phyloP scores from a whole-genome alignment of 1,140 invertebrate genomes.

The Littorina saxatilis region DNA sequence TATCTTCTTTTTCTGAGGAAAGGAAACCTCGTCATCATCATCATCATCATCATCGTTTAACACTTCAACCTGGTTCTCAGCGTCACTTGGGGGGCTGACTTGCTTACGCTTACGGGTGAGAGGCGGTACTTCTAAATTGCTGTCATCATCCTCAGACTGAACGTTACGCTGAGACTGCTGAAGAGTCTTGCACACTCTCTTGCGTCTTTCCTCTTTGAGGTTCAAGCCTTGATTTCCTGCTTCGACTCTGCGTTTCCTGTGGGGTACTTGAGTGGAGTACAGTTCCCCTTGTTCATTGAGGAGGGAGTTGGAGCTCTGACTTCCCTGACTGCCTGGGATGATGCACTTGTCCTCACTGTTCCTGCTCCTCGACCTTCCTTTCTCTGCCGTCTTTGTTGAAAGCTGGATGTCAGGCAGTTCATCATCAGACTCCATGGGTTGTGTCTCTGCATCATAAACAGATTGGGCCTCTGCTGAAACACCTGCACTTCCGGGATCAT shows the following conservation, averaged over 20 bases:
- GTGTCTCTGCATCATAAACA: constrained; percentile 15
- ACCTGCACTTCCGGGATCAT: neutral
- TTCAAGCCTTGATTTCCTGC: neutral
- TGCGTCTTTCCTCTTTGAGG: neutral
- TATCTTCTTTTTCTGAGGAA: neutral
- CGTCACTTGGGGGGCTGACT: neutral
- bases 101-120: neutral
- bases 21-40: constrained; percentile 8
- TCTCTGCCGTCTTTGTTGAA: neutral
- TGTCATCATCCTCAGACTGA: neutral
- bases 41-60: neutral
- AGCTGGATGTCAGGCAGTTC: constrained; percentile 11
- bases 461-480: neutral
- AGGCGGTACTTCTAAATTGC: neutral
- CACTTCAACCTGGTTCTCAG: neutral
- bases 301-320: constrained; percentile 14
- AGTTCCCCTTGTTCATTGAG: constrained; percentile 1
- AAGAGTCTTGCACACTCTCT: no score
- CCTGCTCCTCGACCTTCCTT: neutral
- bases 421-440: neutral
- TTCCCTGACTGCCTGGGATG: neutral
- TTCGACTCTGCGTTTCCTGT: neutral
- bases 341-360: neutral
- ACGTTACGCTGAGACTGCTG: neutral
- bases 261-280: constrained; percentile 7